These are phyloP conservation scores for Parascotia fuliginaria DNA, from an alignment of 2,888 invertebrate genomes.

Conservation along the genomic window DNA sequence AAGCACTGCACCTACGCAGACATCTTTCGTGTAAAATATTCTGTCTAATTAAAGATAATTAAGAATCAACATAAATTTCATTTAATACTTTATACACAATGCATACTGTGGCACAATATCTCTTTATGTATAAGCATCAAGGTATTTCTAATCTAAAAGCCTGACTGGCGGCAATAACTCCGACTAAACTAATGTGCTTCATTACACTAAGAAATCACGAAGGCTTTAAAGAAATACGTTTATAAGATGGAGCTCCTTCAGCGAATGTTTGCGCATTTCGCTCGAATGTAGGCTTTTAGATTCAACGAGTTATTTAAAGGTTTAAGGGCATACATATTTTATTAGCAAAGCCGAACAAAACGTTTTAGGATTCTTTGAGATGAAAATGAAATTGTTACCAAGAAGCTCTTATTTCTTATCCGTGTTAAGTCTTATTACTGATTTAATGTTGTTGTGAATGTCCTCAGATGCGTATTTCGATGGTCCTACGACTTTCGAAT, in stretches of 20 bases:
- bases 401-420: conserved; percentile 21
- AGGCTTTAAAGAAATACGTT: conserved; percentile 4
- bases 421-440: conserved; percentile 12
- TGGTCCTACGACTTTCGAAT: conserved; percentile 10
- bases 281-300: conserved; percentile 9
- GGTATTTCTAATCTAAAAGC: conserved; percentile 1
- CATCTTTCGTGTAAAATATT: no score
- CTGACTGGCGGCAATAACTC: not conserved
- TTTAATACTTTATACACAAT: not conserved
- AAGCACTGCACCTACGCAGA: no score
- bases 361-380: conserved; percentile 16
- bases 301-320: conserved; percentile 22
- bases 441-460: conserved; percentile 21
- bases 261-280: conserved; percentile 16
- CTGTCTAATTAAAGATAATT: no score
- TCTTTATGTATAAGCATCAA: not conserved
- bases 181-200: not conserved
- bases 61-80: no score
- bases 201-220: conserved; percentile 8
- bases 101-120: not conserved
- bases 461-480: not conserved
- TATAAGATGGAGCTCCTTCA: conserved; percentile 5
- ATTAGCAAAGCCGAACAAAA: conserved; percentile 29
- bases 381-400: conserved; percentile 34
- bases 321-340: conserved; percentile 42